These are phyloP conservation scores for Clarias batrachus DNA, from an alignment of 2,113 vertebrate genomes.

Conservation along the genomic window DNA sequence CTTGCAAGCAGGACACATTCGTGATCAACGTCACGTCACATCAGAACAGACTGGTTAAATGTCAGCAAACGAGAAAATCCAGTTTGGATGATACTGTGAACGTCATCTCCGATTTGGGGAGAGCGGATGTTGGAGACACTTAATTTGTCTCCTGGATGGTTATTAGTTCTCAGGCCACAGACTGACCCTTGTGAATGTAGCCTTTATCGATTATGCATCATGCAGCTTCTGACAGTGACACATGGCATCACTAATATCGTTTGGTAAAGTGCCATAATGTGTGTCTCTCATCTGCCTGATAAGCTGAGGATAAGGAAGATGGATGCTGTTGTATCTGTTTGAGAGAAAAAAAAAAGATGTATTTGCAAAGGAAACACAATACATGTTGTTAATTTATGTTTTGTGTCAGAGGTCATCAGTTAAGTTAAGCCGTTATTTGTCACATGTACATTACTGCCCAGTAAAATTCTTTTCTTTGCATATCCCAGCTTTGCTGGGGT, in stretches of 20 bases:
- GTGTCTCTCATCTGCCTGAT: slow-evolving; percentile 51
- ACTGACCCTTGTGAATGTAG: slow-evolving; percentile 56
- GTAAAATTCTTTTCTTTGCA: no score
- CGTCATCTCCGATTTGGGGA: slow-evolving; percentile 53
- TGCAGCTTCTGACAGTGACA: slow-evolving; percentile 52
- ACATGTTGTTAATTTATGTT: neutral
- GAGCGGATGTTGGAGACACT: slow-evolving; percentile 61
- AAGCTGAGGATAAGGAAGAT: slow-evolving; percentile 48
- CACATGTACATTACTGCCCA: no score
- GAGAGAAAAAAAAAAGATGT: neutral
- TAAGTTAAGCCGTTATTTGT: no score
- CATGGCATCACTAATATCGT: slow-evolving; percentile 51
- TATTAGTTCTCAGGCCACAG: slow-evolving; percentile 62
- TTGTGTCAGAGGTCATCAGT: neutral
- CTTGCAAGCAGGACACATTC: slow-evolving; percentile 47
- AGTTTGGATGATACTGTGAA: slow-evolving; percentile 46
- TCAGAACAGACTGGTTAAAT: slow-evolving; percentile 34
- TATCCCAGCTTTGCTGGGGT: no score
- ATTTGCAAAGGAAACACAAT: slow-evolving; percentile 7
- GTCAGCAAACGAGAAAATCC: slow-evolving; percentile 56
- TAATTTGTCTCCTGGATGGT: slow-evolving; percentile 71
- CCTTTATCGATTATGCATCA: slow-evolving; percentile 66
- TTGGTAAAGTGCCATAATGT: slow-evolving; percentile 55
- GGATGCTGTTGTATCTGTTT: slow-evolving; percentile 39
- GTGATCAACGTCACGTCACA: slow-evolving; percentile 59